Conservation (phyloP, 2,797 vertebrate species). For the Rhinoraja longicauda region DNA sequence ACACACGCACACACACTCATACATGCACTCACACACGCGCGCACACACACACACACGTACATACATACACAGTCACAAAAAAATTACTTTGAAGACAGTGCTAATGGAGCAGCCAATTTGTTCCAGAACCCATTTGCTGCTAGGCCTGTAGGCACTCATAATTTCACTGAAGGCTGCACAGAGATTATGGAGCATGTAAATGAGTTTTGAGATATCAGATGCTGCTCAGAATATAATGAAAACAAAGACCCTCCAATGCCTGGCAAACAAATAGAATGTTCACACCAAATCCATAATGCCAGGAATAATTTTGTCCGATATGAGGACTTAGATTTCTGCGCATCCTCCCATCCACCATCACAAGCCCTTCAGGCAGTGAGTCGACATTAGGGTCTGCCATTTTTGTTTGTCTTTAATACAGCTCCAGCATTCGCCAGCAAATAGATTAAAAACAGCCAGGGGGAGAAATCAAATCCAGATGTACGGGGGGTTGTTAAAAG, state of each 20-base stretch:
- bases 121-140: conserved; percentile 16
- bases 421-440: conserved; percentile 10
- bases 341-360: background rate
- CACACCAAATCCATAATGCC: conserved; percentile 14
- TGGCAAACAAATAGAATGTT: conserved; percentile 23
- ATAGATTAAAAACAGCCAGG: conserved; percentile 35
- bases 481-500: background rate
- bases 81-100: conserved; percentile 22
- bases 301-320: background rate
- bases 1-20: no score
- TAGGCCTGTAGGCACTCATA: background rate
- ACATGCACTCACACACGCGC: no score
- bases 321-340: background rate
- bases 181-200: conserved; percentile 36
- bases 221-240: conserved; percentile 9
- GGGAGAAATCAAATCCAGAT: conserved; percentile 34
- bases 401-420: background rate
- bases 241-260: conserved; percentile 22
- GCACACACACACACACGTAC: no score
- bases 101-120: conserved; percentile 29
- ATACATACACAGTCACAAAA: no score
- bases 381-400: background rate
- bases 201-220: conserved; percentile 17
- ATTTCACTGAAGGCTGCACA: conserved; percentile 37
- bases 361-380: conserved; percentile 10